Conservation (phyloP, 2,113 vertebrate species). For the Etheostoma spectabile region DNA sequence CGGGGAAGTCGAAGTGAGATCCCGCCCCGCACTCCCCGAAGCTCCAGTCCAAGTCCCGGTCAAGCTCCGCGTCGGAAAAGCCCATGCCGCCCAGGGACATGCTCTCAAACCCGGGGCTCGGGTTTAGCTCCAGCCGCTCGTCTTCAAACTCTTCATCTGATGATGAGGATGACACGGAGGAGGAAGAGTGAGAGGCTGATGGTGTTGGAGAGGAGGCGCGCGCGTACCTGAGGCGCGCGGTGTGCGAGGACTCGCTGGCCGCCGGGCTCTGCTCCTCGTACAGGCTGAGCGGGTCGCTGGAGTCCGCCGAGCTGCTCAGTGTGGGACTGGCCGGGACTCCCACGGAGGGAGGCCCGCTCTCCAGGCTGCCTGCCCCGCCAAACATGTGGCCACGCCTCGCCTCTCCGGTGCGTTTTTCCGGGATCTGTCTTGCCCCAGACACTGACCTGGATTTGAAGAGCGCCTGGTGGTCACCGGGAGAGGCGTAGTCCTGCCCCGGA, state of each 20-base stretch:
- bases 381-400: slow-evolving; percentile 90
- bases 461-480: slow-evolving; percentile 88
- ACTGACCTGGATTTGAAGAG: slow-evolving; percentile 92
- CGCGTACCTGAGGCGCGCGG: slow-evolving; percentile 89
- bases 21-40: slow-evolving; percentile 93
- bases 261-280: slow-evolving; percentile 91
- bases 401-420: slow-evolving; percentile 86
- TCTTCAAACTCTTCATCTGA: slow-evolving; percentile 98
- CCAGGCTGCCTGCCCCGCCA: slow-evolving; percentile 81
- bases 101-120: slow-evolving; percentile 93
- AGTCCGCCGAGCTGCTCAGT: slow-evolving; percentile 91
- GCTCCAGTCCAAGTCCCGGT: slow-evolving; percentile 97
- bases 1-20: slow-evolving; percentile 98
- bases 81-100: slow-evolving; percentile 94
- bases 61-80: slow-evolving; percentile 92
- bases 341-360: slow-evolving; percentile 88
- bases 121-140: slow-evolving; percentile 92
- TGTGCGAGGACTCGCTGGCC: slow-evolving; percentile 74
- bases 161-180: slow-evolving; percentile 87
- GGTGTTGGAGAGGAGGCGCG: slow-evolving; percentile 93
- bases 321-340: slow-evolving; percentile 92
- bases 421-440: slow-evolving; percentile 83
- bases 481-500: slow-evolving; percentile 82
- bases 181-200: slow-evolving; percentile 88
- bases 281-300: slow-evolving; percentile 92